These are phyloP conservation scores for Anthopleura xanthogrammica DNA, from an alignment of 92 coral and sea anemone species.

Conservation along the genomic window DNA sequence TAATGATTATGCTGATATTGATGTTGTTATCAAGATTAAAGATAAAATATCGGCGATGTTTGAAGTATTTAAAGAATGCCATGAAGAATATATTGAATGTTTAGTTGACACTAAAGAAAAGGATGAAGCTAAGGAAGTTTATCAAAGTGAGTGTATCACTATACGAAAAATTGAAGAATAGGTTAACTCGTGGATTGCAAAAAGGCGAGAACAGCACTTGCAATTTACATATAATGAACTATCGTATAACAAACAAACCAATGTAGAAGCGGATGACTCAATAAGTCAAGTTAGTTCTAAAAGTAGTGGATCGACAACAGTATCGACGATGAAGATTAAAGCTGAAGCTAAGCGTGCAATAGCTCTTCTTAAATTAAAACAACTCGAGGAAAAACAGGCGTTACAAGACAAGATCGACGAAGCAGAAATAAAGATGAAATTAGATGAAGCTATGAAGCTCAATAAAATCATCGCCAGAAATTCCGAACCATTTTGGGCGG, in stretches of 20 bases:
- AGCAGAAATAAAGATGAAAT: neutral
- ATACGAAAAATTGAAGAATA: neutral
- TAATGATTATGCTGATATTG: neutral
- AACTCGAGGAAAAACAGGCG: neutral
- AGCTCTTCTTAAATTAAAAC: neutral
- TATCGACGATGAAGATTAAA: neutral
- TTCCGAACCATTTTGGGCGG: too few species aligned
- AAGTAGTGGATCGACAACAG: neutral
- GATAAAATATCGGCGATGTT: neutral
- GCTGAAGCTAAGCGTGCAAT: neutral
- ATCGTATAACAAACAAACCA: too few species aligned
- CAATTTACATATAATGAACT: too few species aligned
- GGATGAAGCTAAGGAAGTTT: neutral
- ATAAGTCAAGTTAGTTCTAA: neutral
- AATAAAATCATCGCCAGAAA: too few species aligned
- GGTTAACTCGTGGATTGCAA: neutral
- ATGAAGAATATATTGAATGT: neutral
- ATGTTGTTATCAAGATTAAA: neutral
- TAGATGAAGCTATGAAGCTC: constrained; percentile 3
- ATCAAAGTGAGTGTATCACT: neutral
- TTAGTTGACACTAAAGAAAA: neutral
- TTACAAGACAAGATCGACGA: neutral
- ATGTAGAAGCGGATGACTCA: neutral
- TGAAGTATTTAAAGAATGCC: neutral
- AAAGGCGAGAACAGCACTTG: neutral